These are phyloP conservation scores for Tetrao urogallus DNA, from an alignment of 2,113 vertebrate genomes.

Conservation along the genomic window DNA sequence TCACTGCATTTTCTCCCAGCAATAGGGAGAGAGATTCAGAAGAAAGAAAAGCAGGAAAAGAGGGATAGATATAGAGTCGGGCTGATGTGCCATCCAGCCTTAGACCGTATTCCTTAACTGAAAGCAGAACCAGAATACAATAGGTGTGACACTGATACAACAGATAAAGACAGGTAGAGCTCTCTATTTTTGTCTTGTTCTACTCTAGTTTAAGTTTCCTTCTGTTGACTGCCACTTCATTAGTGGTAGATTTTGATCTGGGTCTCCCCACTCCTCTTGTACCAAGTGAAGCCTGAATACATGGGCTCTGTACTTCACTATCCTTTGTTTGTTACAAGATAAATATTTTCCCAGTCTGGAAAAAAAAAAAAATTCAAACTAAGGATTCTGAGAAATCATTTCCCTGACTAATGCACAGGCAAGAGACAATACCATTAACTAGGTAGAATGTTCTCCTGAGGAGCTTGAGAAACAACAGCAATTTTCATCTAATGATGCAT, in stretches of 20 bases:
- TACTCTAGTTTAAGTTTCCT: neutral
- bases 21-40: neutral
- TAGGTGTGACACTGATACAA: accelerated
- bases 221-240: neutral
- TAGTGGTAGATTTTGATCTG: neutral
- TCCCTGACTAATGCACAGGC: neutral
- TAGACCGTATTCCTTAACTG: neutral
- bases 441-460: neutral
- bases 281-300: neutral
- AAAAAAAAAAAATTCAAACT: neutral
- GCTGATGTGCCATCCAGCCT: neutral
- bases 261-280: neutral
- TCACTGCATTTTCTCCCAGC: neutral
- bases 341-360: neutral
- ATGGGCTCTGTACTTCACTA: neutral
- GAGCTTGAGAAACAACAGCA: slow-evolving; percentile 7
- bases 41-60: neutral
- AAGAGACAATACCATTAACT: neutral
- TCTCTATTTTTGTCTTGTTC: neutral
- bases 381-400: neutral
- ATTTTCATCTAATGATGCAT: neutral
- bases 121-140: neutral
- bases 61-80: neutral
- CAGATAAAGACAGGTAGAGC: neutral
- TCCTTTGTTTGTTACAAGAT: neutral